Conservation (phyloP, 2,888 invertebrate genomes). For the Slavum lentiscoides region DNA sequence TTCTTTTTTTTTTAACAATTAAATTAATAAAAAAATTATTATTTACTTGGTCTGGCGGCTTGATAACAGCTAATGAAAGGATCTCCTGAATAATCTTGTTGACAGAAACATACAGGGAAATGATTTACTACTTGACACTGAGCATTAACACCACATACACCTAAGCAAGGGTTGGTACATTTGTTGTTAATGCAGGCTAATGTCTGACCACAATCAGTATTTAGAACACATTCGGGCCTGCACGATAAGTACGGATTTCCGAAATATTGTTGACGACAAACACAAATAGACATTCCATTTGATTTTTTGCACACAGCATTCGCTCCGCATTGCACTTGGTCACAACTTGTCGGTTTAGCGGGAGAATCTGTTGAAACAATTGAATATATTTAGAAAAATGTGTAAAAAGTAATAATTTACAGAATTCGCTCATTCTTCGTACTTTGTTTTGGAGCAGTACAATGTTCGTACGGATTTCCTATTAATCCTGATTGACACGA, state of each 20-base stretch:
- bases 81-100: conserved; percentile 72
- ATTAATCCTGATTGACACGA: conserved; percentile 69
- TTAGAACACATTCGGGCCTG: conserved; percentile 79
- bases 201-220: conserved; percentile 74
- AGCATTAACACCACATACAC: conserved; percentile 76
- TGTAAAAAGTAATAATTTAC: not conserved
- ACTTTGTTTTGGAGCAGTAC: conserved; percentile 66
- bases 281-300: conserved; percentile 78
- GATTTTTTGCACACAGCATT: conserved; percentile 73
- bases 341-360: conserved; percentile 73
- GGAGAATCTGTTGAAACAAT: conserved; percentile 32
- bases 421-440: conserved; percentile 59
- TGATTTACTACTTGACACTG: conserved; percentile 75
- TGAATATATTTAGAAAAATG: not conserved
- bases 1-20: too few species aligned
- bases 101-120: conserved; percentile 77
- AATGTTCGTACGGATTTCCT: conserved; percentile 80
- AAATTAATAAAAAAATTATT: not conserved
- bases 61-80: conserved; percentile 74
- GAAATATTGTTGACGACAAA: conserved; percentile 74
- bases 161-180: conserved; percentile 76
- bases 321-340: conserved; percentile 78
- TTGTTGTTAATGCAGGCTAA: conserved; percentile 77
- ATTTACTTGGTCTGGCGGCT: conserved; percentile 57
- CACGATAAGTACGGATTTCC: conserved; percentile 81